Evolutionary conservation across 2,888 invertebrate species (phyloP), one percentile per base, ranked within the genome.

Genomic region (Drosophila planitibia): DNA sequence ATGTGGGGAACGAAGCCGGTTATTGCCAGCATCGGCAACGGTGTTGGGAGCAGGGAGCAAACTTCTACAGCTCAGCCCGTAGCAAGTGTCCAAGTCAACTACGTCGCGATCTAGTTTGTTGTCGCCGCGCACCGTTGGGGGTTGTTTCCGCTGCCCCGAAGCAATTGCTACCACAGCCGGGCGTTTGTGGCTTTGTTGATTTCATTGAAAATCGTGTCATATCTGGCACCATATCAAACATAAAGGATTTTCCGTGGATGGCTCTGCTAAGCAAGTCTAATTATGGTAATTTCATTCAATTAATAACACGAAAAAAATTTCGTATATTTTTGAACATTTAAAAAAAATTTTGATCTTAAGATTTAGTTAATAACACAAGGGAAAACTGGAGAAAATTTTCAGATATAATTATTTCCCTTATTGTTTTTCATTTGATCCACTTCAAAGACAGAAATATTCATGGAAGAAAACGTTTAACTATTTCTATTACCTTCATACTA

Each of bases 231-330:
- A 12, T 44, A 7, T 51, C 81, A 3, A 7, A 47, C 51, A 66
- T 78, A 5, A 33, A 4, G 5, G 88, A 85, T 6, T 85, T 71
- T 44, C 82, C 81, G 3, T 88, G 85, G 88, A 79, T 79, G 79
- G 76, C 74, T 7, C 33, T 81, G 59, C 30, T 85, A 44, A 57
- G 66, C 14, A 70, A 71, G 39, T 73, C 67, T n/a, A 37, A 10
- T 14, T 67, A 83, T 55, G 83, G 85, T 70, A 60, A 70, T 10
- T 66, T 16, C 3, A 25, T 9, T 30, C 6, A 30, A 3, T 47
- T 14, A 35, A 22, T 35, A 14, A 14, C 12, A 35, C 35, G 35
- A 14, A 35, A 35, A 35, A 10, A 41, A 22, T 22, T 41, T n/a
- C 12, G 22, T 2, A 41, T 22, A 12, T 22, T 12, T 44, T 41